A percentile compares a stretch with the other conserved stretches of the same genome.
These are phyloP conservation scores for Hemistola chrysoprasaria DNA, from an alignment of 2,888 invertebrate genomes.

Conservation along the genomic window DNA sequence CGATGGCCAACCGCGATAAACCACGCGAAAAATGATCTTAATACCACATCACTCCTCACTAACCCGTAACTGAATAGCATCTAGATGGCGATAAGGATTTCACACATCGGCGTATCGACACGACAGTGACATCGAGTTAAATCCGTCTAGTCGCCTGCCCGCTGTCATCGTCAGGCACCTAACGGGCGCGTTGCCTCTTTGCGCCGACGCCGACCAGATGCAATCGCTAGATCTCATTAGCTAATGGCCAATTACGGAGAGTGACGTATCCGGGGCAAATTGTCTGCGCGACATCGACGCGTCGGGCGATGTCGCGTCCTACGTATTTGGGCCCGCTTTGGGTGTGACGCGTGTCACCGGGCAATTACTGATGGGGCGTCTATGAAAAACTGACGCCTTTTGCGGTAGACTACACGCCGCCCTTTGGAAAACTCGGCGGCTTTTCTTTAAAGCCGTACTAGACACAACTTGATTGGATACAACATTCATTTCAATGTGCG, in stretches of 20 bases:
- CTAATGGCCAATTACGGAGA: constrained; percentile 73
- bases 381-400: constrained; percentile 7
- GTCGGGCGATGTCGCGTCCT: not conserved
- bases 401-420: not conserved
- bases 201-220: constrained; percentile 54
- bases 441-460: too few relatives aligned
- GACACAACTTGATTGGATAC: too few relatives aligned
- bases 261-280: constrained; percentile 76
- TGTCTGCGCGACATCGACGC: constrained; percentile 14
- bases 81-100: constrained; percentile 19
- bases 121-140: constrained; percentile 30
- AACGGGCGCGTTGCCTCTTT: constrained; percentile 56
- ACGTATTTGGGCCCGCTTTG: constrained; percentile 17
- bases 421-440: constrained; percentile 4
- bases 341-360: constrained; percentile 17
- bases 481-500: too few relatives aligned
- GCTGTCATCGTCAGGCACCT: constrained; percentile 50
- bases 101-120: constrained; percentile 32
- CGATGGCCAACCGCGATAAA: constrained; percentile 6
- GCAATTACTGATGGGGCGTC: constrained; percentile 7
- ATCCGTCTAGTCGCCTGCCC: constrained; percentile 41
- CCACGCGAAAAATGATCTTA: constrained; percentile 14
- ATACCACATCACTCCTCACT: constrained; percentile 46
- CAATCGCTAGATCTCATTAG: constrained; percentile 55
- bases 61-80: constrained; percentile 56